These are phyloP conservation scores for Poicephalus gulielmi DNA, from an alignment of 2,113 vertebrate species.

Conservation along the genomic window DNA sequence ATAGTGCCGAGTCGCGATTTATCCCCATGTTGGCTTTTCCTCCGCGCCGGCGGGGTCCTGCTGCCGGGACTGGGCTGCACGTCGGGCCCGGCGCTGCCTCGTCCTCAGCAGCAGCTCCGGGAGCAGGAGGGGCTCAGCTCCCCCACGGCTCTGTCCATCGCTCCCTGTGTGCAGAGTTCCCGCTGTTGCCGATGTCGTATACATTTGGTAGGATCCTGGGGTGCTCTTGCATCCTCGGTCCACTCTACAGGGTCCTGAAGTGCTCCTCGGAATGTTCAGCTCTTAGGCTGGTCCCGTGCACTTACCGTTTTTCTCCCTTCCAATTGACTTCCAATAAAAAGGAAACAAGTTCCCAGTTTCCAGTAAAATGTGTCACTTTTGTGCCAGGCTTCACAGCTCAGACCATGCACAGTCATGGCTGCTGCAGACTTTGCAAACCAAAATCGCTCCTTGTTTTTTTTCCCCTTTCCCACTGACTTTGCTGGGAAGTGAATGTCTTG, in stretches of 20 bases:
- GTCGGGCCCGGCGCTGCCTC: background rate
- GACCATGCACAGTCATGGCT: background rate
- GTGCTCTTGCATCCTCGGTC: fast-evolving
- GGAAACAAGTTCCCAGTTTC: conserved; percentile 8
- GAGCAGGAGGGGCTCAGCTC: background rate
- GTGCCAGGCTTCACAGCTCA: conserved; percentile 15
- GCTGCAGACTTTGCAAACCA: background rate
- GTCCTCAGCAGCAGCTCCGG: background rate
- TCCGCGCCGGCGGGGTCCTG: background rate
- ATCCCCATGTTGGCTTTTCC: background rate
- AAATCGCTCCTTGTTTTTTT: background rate
- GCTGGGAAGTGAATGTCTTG: background rate
- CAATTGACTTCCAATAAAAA: background rate
- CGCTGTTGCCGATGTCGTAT: fast-evolving
- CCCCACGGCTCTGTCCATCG: fast-evolving
- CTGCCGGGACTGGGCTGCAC: too few relatives aligned
- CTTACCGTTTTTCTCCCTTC: background rate
- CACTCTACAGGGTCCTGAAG: background rate
- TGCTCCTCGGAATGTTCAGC: background rate
- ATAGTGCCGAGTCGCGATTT: background rate
- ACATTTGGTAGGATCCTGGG: background rate
- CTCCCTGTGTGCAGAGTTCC: background rate
- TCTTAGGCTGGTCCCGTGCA: background rate
- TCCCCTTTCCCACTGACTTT: background rate
- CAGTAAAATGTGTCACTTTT: background rate